Base-by-base conservation (phyloP, 1,140 invertebrate species). In the Danaus melanippus region DNA sequence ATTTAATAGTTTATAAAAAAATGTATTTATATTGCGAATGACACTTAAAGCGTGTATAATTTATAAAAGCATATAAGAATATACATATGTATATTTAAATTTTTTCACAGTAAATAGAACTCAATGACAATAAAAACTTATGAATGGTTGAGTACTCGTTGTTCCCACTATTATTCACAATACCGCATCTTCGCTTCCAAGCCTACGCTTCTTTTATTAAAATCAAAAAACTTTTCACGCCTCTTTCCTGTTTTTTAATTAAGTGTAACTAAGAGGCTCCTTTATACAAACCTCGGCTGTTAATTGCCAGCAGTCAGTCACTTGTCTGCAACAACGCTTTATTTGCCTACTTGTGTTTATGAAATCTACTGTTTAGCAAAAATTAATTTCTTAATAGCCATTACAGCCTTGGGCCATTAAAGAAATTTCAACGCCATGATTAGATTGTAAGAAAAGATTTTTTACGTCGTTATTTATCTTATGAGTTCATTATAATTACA, bases 261-360 rank as follows among this genome's bases (percentile, higher is more conserved):
- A 80, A 77, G 77, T 78, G 66, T 74, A 74, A 76, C 71, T 73
- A 80, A 76, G 75, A 73, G 70, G 72, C 62, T 65, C 69, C 69
- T 74, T 78, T 78, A 69, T 76, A 73, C 56, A 57, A 64, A 59
- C 54, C 52, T 64, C 55, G 66, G 59, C 60, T 62, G 67, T 67
- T 76, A 80, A 80, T 80, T 80, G 71, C 74, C 70, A 62, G 66
- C 74, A 78, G 69, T 79, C 74, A 79, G 71, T 80, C 75, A 80
- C 73, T 77, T 78, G 67, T 73, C 70, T 71, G 72, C 61, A 65
- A 67, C 68, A 76, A 73, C 58, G 66, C 67, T 73, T 74, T 74
- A 75, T 79, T 74, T 72, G 55, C 67, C 62, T 64, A 68, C 66
- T 79, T 69, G 62, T 66, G 64, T 69, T 76, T 67, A 67, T 62